phyloP scores from a whole-genome alignment of 2,113 vertebrate genomes.

The Peromyscus maniculatus region DNA sequence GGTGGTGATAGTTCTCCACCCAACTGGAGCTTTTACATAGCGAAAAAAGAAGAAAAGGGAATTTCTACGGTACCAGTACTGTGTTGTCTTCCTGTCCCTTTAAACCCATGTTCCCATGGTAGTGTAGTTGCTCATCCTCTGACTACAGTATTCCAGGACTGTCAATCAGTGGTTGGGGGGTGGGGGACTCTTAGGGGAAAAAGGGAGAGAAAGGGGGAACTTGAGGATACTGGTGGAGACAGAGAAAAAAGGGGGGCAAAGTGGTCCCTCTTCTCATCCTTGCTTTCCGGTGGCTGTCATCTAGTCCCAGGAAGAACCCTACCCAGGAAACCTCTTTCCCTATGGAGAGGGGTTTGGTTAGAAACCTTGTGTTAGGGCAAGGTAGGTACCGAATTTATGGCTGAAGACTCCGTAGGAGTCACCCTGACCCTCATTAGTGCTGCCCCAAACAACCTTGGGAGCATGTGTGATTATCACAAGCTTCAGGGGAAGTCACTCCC shows the following conservation, averaged over 20 bases:
- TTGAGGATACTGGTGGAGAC: background rate
- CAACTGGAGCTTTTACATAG: background rate
- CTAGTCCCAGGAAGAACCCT: background rate
- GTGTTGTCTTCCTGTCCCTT: background rate
- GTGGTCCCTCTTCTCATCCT: no score
- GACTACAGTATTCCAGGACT: background rate
- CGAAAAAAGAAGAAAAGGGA: background rate
- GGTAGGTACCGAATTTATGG: rapidly evolving
- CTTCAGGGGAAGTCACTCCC: conserved; percentile 66
- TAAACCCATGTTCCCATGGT: background rate
- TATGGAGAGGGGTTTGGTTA: background rate
- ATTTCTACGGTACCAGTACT: background rate
- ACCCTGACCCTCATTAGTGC: no score
- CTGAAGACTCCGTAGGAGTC: background rate
- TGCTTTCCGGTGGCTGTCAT: background rate
- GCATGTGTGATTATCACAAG: conserved; percentile 4
- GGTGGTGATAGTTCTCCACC: background rate
- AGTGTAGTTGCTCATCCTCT: background rate
- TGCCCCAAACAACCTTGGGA: background rate
- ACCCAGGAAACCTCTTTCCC: background rate
- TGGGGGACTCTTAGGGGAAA: background rate
- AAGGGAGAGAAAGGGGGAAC: background rate
- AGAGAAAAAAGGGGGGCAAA: background rate
- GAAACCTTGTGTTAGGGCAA: background rate
- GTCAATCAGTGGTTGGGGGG: background rate